Evolutionary conservation across 2,113 vertebrate genomes (phyloP).

Genomic region (Micronisus gabar): DNA sequence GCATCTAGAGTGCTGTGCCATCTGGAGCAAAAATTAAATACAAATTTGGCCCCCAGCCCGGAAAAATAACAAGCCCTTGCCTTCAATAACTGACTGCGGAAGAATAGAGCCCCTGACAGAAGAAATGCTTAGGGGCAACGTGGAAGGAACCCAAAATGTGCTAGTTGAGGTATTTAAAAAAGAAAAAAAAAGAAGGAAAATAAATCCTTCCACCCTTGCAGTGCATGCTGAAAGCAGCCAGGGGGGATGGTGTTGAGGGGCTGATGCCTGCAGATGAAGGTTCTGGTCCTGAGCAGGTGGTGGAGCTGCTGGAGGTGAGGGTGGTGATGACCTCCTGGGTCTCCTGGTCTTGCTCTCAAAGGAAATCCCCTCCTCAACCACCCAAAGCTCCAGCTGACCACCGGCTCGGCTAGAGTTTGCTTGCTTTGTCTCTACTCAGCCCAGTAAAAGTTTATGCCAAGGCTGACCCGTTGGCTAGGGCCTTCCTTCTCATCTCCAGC

Average conservation of each 20-base stretch:
- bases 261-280: not conserved
- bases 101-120: not conserved
- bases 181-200: not conserved
- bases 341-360: not conserved
- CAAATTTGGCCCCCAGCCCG: slow-evolving; percentile 26
- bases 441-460: not conserved
- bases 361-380: not conserved
- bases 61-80: slow-evolving; percentile 3
- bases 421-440: not conserved
- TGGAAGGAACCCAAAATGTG: not conserved
- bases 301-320: not conserved
- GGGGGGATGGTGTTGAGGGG: not conserved
- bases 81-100: not conserved
- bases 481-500: not conserved
- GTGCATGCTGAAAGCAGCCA: rapidly evolving
- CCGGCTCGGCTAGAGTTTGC: rapidly evolving
- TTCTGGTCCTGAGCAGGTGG: not conserved
- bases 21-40: slow-evolving; percentile 46
- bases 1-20: not conserved
- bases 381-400: not conserved
- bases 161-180: not conserved
- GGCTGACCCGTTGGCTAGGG: not conserved
- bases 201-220: not conserved
- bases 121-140: not conserved
- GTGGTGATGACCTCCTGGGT: not conserved